These are phyloP conservation scores for Acanthurus leucopareius DNA, from an alignment of 2,797 vertebrate genomes.

Conservation along the genomic window DNA sequence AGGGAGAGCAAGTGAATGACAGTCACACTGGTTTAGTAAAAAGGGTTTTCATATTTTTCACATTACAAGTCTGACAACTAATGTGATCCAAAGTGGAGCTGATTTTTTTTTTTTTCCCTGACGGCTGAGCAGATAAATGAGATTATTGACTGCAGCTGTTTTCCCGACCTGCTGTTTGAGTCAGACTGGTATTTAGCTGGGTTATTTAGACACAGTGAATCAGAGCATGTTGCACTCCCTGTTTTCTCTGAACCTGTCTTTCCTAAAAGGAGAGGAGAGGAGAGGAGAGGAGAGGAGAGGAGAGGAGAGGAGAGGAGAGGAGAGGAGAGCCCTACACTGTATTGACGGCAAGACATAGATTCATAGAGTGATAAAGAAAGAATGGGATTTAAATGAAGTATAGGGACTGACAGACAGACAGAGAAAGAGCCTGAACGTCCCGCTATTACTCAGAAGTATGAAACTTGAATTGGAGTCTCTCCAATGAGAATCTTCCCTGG, in stretches of 20 bases:
- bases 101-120: conserved; percentile 47
- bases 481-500: conserved; percentile 26
- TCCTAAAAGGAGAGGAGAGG: conserved; percentile 5
- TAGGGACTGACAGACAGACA: neutral
- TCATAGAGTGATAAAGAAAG: conserved; percentile 25
- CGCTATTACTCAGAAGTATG: conserved; percentile 30
- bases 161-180: conserved; percentile 49
- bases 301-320: conserved; percentile 6
- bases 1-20: conserved; percentile 1
- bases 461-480: conserved; percentile 40
- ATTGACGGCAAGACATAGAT: conserved; percentile 22
- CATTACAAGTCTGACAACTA: conserved; percentile 53
- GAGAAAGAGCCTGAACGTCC: conserved; percentile 1
- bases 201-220: conserved; percentile 46
- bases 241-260: conserved; percentile 16
- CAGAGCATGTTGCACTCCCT: conserved; percentile 21
- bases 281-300: conserved; percentile 10
- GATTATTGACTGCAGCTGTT: conserved; percentile 70
- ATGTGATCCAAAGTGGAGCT: conserved; percentile 31
- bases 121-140: conserved; percentile 67
- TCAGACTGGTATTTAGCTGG: conserved; percentile 23
- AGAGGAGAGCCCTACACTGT: conserved; percentile 1
- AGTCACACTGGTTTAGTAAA: neutral
- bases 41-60: conserved; percentile 46
- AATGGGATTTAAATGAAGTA: conserved; percentile 3